These are phyloP conservation scores for Hypotaenidia okinawae DNA, from an alignment of 2,797 vertebrate species.

Conservation along the genomic window DNA sequence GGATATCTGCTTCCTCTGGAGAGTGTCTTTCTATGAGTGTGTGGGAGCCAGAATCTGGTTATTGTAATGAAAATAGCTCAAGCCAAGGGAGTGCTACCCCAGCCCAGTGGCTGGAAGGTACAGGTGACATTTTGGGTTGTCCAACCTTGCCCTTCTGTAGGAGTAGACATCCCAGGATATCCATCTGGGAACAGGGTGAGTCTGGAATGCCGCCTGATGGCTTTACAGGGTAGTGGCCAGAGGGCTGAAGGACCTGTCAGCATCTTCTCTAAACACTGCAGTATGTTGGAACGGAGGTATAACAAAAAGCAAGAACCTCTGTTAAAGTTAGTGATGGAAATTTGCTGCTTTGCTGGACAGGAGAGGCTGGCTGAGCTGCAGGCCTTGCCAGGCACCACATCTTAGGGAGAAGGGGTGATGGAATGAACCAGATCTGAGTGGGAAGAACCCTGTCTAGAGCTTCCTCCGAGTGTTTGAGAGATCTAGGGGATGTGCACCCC, in stretches of 20 bases:
- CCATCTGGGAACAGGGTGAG: not conserved
- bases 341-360: not conserved
- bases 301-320: not conserved
- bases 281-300: not conserved
- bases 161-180: not conserved
- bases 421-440: not conserved
- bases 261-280: not conserved
- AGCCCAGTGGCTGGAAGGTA: not conserved
- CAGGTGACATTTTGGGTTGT: not conserved
- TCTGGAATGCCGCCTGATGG: accelerated
- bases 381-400: not conserved
- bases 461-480: not conserved
- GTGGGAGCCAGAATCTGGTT: not conserved
- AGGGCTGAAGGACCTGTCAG: accelerated
- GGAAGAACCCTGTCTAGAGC: not conserved
- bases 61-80: not conserved
- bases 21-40: not conserved
- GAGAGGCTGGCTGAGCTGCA: not conserved
- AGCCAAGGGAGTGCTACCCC: not conserved
- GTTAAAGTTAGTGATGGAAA: not conserved
- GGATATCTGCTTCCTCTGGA: not conserved
- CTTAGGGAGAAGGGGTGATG: not conserved
- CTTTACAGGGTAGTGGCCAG: not conserved
- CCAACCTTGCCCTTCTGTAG: not conserved
- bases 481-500: accelerated